These are phyloP conservation scores for Chironomus striatipennis DNA, from an alignment of 1,140 invertebrate species.

Conservation along the genomic window DNA sequence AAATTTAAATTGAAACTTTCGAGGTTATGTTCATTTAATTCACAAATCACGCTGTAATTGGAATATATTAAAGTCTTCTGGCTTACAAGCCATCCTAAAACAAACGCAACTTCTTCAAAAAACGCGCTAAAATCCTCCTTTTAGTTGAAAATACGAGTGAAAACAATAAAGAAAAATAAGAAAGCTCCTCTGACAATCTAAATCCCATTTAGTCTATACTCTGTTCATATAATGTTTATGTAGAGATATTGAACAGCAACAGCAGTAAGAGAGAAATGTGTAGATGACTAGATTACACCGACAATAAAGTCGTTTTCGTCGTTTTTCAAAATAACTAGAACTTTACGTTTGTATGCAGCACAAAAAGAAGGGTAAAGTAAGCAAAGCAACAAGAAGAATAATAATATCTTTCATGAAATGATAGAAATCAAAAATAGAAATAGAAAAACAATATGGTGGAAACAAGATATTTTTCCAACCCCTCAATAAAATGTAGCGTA, in stretches of 20 bases:
- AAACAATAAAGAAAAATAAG: neutral
- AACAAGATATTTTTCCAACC: neutral
- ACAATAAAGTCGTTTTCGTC: constrained; percentile 4
- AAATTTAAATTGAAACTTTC: too few species aligned
- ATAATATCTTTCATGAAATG: too few species aligned
- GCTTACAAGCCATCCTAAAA: too few species aligned
- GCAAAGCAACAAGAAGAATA: too few species aligned
- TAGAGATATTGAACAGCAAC: neutral
- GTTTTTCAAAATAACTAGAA: neutral
- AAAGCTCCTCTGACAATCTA: constrained; percentile 19
- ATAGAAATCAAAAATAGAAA: constrained; percentile 3
- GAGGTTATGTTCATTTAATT: too few species aligned
- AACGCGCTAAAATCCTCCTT: neutral
- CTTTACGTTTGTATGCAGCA: neutral
- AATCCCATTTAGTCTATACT: constrained; percentile 21
- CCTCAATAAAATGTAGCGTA: neutral
- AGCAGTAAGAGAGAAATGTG: neutral
- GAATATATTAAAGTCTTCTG: too few species aligned
- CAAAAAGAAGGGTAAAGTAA: too few species aligned
- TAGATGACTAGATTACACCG: constrained; percentile 18
- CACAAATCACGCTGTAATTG: too few species aligned
- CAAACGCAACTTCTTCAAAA: too few species aligned
- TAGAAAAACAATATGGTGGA: constrained; percentile 16
- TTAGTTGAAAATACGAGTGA: neutral
- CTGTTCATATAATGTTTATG: neutral